Conservation (phyloP, 1,140 invertebrate genomes). For the Amphibalanus amphitrite region DNA sequence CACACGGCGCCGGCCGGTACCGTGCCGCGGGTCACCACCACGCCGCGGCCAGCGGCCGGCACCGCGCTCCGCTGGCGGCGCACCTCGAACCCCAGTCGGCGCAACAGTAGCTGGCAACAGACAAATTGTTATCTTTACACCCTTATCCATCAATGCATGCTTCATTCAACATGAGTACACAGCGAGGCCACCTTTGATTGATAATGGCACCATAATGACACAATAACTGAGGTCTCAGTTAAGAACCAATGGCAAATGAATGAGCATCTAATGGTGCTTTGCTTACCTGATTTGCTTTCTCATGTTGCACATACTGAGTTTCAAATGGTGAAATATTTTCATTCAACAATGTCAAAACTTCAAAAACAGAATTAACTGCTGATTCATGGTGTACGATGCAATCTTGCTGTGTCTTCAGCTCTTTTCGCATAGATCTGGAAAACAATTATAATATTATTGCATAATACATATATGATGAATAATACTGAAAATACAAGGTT, state of each 20-base stretch:
- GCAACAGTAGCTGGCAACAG: background rate
- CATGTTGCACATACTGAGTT: background rate
- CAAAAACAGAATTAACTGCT: background rate
- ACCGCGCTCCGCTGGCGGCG: background rate
- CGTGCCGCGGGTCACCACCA: conserved; percentile 18
- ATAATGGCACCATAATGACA: too few species aligned
- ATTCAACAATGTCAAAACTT: background rate
- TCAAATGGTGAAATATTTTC: background rate
- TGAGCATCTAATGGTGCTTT: too few species aligned
- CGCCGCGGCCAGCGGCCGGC: too few species aligned
- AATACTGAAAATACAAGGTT: too few species aligned
- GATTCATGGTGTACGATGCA: background rate
- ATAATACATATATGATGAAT: background rate
- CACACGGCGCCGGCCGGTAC: conserved; percentile 22
- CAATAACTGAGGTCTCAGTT: too few species aligned
- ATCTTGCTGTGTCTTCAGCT: background rate
- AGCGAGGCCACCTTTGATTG: too few species aligned
- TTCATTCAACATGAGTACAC: too few species aligned
- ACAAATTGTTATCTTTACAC: too few species aligned
- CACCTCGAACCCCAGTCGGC: background rate
- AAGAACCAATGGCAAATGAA: too few species aligned
- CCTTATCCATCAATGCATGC: too few species aligned
- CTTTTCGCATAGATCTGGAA: background rate
- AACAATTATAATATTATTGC: background rate
- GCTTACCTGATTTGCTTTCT: background rate